Base-by-base conservation (phyloP, 2,797 vertebrate species). In the Mycteria americana region DNA sequence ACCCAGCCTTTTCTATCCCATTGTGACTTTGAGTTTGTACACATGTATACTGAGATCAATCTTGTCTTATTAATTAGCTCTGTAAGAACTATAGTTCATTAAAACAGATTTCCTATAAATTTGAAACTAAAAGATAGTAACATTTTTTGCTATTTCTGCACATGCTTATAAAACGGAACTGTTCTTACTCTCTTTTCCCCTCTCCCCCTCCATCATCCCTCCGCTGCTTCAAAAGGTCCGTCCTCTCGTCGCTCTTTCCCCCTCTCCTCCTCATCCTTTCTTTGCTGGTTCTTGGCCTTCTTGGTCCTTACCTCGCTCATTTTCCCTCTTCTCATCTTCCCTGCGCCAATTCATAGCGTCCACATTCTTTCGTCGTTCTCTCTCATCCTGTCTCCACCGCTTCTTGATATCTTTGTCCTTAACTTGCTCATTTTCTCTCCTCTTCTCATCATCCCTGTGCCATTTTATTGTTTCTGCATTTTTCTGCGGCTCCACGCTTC, bases 381-480 rank as follows among this genome's bases (percentile, higher is more conserved):
- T 94, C 95, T 97, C 96, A 96, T 97, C 96, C 96, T 97, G 96
- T 96, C 96, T 97, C 96, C 96, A 97, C 35, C 96, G 94, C 82
- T 96, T 97, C 96, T 97, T 97, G 96, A 97, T 96, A 90, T 97
- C 96, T 67, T 97, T 97, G 95, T 97, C 96, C 96, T 97, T 97
- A 96, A 97, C 95, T 97, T 97, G 96, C 95, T 97, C 96, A 95
- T 97, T 96, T 96, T 97, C 96, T 96, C 96, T 96, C 96, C 96
- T 94, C 96, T 97, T 97, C 96, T 97, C 96, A 94, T 97, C 96
- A 95, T 97, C 96, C 92, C 96, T 97, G 92, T 96, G 96, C 96
- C 96, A 97, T 88, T 96, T 97, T 85, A 97, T 96, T 91, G 96
- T 96, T 88, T 97, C 96, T 96, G 96, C 23, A 62, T 96, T 97